Base-by-base conservation (phyloP, 30 jellyfish, hydroid and myxozoan genomes). In the Nemopilema nomurai region DNA sequence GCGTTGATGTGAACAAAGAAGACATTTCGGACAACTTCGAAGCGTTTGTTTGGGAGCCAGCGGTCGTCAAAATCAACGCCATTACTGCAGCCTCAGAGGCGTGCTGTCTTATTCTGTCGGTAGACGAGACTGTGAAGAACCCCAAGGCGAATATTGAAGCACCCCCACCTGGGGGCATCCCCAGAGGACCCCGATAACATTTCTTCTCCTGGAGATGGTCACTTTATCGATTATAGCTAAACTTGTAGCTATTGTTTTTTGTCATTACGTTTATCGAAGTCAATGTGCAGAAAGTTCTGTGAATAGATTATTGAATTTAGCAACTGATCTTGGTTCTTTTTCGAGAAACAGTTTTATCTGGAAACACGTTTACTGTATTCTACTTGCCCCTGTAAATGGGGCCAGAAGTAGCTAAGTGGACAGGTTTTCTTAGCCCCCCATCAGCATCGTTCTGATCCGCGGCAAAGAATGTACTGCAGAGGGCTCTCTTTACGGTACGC, bases 11-110 rank as follows among this genome's bases (percentile, higher is more conserved):
- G 18, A 72, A 53, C 90, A 86, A 90, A 31, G 99, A 95, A 82
- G 96, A 90, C 62, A 95, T 95, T 49, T 87, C 97, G 0, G 97
- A 95, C 80, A 95, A 95, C 77, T 90, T 90, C 75, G 94, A 86
- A 65, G 96, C 98, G 13, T 95, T 90, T 68, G 99, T 95, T 33
- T 95, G 99, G 99, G 99, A 95, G 82, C 99, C 99, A 16, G 97
- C 99, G 23, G 80, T 95, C 57, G 97, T 90, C 32, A 84, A 96
- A 67, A 86, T 90, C 74, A 95, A 95, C 63, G 97, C 99, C 1
- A 78, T 95, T 8, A 90, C 97, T 49, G 99, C 99, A 4, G 99
- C 99, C 13, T 81, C 99, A 4, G 99, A 95, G 73, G 99, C 99
- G 0, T 96, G 97, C 29, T 90, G 97, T 52, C 74, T 95, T 41